These are phyloP conservation scores for Lasiurus cinereus DNA, from an alignment of 2,113 vertebrate genomes.

Conservation along the genomic window DNA sequence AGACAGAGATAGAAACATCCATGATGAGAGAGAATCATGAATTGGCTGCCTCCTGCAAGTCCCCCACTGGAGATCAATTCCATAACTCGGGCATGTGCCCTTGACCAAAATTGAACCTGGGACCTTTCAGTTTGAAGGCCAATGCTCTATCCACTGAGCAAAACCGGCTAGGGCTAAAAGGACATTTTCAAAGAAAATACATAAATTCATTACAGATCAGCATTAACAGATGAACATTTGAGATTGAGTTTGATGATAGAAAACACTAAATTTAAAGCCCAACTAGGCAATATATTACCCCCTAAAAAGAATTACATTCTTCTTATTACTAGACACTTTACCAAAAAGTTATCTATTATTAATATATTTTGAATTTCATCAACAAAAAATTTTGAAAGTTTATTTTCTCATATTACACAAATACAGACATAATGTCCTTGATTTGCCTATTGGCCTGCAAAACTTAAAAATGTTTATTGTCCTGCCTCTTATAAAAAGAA, in stretches of 20 bases:
- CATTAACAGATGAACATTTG: constrained; percentile 13
- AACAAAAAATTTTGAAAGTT: background rate
- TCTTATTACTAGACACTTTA: background rate
- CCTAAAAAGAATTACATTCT: background rate
- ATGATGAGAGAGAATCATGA: no score
- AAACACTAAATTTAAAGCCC: background rate
- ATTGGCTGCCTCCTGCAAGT: no score
- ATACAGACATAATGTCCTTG: background rate
- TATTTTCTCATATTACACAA: background rate
- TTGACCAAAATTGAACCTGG: no score
- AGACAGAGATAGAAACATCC: no score
- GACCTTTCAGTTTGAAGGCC: no score
- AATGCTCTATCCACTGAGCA: no score
- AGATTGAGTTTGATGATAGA: background rate
- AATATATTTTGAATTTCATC: background rate
- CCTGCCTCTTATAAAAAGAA: background rate
- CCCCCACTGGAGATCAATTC: no score
- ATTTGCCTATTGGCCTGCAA: background rate
- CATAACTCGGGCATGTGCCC: no score
- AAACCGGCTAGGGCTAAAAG: background rate
- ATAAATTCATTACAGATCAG: background rate
- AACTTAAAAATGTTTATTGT: background rate
- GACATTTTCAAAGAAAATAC: constrained; percentile 6
- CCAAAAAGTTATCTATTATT: background rate
- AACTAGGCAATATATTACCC: background rate